Evolutionary conservation across 2,888 invertebrate species (phyloP), one percentile per base, ranked within the genome.

Genomic region (Tetragonisca angustula): DNA sequence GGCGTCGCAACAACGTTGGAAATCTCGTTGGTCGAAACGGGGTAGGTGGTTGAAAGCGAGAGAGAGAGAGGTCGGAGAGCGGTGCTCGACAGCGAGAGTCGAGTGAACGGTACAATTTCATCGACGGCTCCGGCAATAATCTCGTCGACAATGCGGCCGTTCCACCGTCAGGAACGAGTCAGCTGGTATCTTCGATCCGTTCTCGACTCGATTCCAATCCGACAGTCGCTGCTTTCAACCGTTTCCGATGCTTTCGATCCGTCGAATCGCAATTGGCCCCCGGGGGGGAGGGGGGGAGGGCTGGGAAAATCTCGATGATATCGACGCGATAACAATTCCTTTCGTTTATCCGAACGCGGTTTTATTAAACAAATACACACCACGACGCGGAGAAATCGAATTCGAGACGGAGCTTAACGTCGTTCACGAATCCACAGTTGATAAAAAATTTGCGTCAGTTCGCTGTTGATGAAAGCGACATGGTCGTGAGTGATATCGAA

Each of bases 161-260:
- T 79, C 71, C 75, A 67, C 36, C 75, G 67, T 64, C 79, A 79
- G 79, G 43, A 80, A 32, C 88, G 81, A 87, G 86, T 89, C 90
- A 89, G 88, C 88, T 88, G 88, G 87, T 83, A 76, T 88, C 88
- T 90, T 89, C 90, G 88, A 89, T 84, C 85, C 81, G 69, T 54
- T 81, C 81, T 78, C 81, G 61, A 65, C 62, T 69, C 75, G 65
- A 56, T 68, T 64, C 19, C 36, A 15, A 6, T 15, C 15, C 73
- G 59, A 61, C 68, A 59, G 61, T 43, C 77, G 70, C 61, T 36
- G 54, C 64, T 64, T 72, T 83, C 74, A 56, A 75, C 54, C 24
- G 43, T 9, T 43, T n/a, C n/a, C 79, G 24, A 43, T 43, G 43
- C 43, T 78, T 78, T 68, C 72, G 9, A 54, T 62, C 11, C 11